Base-by-base conservation (phyloP, 2,888 invertebrate species). In the Lepeophtheirus nordmannii region DNA sequence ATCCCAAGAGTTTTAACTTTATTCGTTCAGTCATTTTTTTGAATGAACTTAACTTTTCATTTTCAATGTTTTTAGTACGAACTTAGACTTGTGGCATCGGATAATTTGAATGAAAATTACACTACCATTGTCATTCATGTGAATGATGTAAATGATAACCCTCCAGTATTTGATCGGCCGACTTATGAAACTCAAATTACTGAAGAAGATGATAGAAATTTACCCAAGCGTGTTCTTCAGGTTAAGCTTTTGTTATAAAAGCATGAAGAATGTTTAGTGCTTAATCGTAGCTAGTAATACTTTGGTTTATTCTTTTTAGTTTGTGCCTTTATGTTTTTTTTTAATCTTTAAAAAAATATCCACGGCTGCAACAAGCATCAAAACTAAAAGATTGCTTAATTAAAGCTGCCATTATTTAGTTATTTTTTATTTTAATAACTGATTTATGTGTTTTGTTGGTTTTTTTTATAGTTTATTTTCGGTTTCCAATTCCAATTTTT, bases 81-180 rank as follows among this genome's bases (percentile, higher is more conserved):
- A 80, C 82, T 92, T 76, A 86, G 90, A 76, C 80, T 91, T 78
- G 91, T 93, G 68, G 91, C 92, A 66, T 92, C 94, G 70, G 90
- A 91, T 80, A 94, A 94, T 82, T 82, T 91, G 75, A 92, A 92
- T 80, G 93, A 94, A 79, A 93, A 93, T 82, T 89, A 89, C 80
- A 93, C 93, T 58, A 92, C 89, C 56, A 93, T 94, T 71, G 91
- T 93, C 74, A 93, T 94, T 74, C 89, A 92, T 78, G 90, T 94
- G 73, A 93, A 91, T 79, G 94, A 97, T 77, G 92, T 94, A 71
- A 96, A 96, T 78, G 96, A 97, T 81, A 96, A 96, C 80, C 89
- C 93, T 58, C 96, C 96, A 2, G 89, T 90, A 72, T 97, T 97
- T 78, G 90, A 91, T 78, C 80, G 91, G 71, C 91, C 92, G 65